These are phyloP conservation scores for Drosophila gunungcola DNA, from an alignment of 1,140 invertebrate genomes.

Conservation along the genomic window DNA sequence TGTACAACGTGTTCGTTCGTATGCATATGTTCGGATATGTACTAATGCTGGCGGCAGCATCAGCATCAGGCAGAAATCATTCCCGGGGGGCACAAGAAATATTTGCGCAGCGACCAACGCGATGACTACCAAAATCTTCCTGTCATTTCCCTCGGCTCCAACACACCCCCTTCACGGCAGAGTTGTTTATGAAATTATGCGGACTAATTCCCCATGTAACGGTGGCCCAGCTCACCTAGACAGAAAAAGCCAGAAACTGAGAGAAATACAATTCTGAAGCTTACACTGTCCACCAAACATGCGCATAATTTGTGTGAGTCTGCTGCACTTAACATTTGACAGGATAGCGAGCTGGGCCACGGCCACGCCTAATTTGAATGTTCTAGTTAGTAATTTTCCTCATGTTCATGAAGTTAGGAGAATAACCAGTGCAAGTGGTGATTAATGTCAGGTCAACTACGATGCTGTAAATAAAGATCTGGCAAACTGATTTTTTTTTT, in stretches of 20 bases:
- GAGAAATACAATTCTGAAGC: conserved; percentile 18
- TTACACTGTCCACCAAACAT: conserved; percentile 32
- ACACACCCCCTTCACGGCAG: background rate
- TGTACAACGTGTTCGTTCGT: conserved; percentile 52
- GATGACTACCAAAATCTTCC: conserved; percentile 61
- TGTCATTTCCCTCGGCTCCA: conserved; percentile 25
- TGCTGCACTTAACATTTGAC: conserved; percentile 50
- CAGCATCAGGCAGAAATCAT: conserved; percentile 50
- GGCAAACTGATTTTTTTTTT: background rate
- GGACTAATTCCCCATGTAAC: conserved; percentile 80
- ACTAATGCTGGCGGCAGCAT: conserved; percentile 42
- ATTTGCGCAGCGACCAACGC: conserved; percentile 73
- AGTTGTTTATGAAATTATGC: conserved; percentile 78
- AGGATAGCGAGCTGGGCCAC: conserved; percentile 18
- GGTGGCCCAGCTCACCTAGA: conserved; percentile 48
- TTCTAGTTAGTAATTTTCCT: background rate
- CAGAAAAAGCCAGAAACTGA: conserved; percentile 24
- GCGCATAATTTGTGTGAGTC: conserved; percentile 49
- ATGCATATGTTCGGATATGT: conserved; percentile 49
- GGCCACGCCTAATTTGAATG: conserved; percentile 37
- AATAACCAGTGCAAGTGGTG: conserved; percentile 2
- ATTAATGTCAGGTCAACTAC: background rate
- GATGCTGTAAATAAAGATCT: background rate
- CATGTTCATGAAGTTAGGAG: background rate
- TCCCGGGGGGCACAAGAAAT: conserved; percentile 68